phyloP scores from a whole-genome alignment of 1,140 invertebrate species.

The Spodoptera frugiperda region DNA sequence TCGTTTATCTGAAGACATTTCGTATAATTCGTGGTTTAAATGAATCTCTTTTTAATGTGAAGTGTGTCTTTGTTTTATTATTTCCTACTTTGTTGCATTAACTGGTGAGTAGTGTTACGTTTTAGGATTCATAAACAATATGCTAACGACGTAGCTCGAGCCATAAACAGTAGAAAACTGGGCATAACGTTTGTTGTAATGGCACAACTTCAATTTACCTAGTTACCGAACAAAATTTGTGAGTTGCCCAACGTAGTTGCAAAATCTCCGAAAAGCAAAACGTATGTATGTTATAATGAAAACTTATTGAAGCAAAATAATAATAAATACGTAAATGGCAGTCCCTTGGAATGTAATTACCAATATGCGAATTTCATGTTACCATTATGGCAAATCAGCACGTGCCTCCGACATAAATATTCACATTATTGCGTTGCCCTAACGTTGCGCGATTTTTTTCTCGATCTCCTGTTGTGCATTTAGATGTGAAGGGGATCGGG shows the following conservation, averaged over 20 bases:
- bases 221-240: constrained; percentile 47
- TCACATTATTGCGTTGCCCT: constrained; percentile 80
- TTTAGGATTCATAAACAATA: constrained; percentile 63
- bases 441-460: constrained; percentile 72
- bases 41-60: constrained; percentile 47
- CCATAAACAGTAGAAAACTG: constrained; percentile 56
- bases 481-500: constrained; percentile 79
- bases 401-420: constrained; percentile 83
- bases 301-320: constrained; percentile 33
- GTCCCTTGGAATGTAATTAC: constrained; percentile 68
- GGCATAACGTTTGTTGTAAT: constrained; percentile 50
- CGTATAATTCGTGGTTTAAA: constrained; percentile 39
- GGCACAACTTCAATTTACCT: constrained; percentile 51
- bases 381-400: constrained; percentile 78
- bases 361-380: constrained; percentile 80
- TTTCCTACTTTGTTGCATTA: constrained; percentile 52
- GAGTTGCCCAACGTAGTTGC: constrained; percentile 16
- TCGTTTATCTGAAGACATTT: constrained; percentile 55
- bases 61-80: constrained; percentile 38
- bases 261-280: constrained; percentile 25
- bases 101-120: constrained; percentile 42
- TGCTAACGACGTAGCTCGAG: constrained; percentile 55
- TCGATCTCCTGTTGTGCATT: constrained; percentile 78
- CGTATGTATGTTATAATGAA: not conserved
- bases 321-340: constrained; percentile 60